Percentiles rank a stretch among this genome's conserved stretches.
Conservation (phyloP, 2,888 invertebrate species). For the Tachina fera region DNA sequence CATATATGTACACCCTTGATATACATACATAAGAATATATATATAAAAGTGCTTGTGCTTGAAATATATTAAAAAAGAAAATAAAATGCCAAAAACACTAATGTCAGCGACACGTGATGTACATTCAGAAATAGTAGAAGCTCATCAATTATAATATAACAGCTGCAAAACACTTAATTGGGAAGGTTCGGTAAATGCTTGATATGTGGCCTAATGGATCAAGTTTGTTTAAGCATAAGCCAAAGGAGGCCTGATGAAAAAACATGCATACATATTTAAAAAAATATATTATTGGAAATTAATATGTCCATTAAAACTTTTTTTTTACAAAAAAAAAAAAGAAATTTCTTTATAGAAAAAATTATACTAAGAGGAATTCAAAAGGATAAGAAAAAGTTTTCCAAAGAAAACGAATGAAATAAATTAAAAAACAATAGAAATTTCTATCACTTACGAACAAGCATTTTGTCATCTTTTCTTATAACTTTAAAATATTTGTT, state of each 20-base stretch:
- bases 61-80: background rate
- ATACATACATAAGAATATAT: background rate
- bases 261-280: background rate
- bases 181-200: constrained; percentile 41
- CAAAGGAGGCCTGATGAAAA: background rate
- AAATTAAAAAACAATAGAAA: no score
- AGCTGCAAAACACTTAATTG: constrained; percentile 56
- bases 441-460: no score
- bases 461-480: no score
- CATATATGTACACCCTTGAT: background rate
- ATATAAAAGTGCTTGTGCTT: constrained; percentile 1
- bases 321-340: background rate
- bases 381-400: no score
- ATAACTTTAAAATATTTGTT: no score
- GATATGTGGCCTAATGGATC: constrained; percentile 27
- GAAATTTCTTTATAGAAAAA: background rate
- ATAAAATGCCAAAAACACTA: background rate
- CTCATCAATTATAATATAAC: constrained; percentile 62
- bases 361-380: no score
- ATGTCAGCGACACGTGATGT: constrained; percentile 48
- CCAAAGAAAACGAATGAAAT: no score
- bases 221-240: background rate
- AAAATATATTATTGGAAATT: constrained; percentile 51
- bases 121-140: constrained; percentile 32
- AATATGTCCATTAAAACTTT: constrained; percentile 49